A percentile compares a stretch with the other conserved stretches of the same genome.
Conservation (phyloP, 2,797 vertebrate genomes). For the Todus mexicanus region DNA sequence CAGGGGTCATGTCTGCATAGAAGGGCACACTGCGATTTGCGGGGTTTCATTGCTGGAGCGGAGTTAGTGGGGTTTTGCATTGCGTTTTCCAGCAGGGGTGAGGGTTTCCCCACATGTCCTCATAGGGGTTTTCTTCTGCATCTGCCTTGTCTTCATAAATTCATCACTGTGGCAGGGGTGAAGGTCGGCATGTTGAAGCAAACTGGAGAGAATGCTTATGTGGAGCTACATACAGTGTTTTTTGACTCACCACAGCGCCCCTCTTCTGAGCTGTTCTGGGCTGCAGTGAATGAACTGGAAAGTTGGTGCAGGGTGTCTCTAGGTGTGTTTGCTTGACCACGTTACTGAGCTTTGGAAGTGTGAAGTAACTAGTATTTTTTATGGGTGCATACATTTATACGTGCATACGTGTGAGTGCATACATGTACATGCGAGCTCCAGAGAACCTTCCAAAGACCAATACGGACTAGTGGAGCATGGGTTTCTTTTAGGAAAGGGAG, state of each 20-base stretch:
- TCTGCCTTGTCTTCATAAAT: background rate
- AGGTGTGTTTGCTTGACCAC: background rate
- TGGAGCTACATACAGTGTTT: background rate
- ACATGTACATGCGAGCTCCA: background rate
- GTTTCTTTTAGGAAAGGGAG: background rate
- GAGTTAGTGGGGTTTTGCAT: background rate
- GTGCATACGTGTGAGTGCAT: background rate
- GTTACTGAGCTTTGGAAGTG: background rate
- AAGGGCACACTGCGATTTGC: background rate
- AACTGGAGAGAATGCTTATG: background rate
- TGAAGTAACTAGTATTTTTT: background rate
- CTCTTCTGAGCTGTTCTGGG: background rate
- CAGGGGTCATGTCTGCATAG: background rate
- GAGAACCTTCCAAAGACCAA: background rate
- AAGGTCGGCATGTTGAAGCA: background rate
- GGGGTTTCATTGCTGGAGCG: rapidly evolving
- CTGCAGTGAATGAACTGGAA: background rate
- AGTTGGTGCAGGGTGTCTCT: background rate
- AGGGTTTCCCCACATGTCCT: background rate
- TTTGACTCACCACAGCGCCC: background rate
- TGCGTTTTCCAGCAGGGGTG: background rate
- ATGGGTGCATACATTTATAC: background rate
- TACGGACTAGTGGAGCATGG: background rate
- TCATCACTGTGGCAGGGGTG: background rate
- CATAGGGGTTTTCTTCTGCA: background rate